Percentiles rank a stretch among this genome's conserved stretches.
Conservation (phyloP, 2,113 vertebrate species). For the Dasyprocta punctata region DNA sequence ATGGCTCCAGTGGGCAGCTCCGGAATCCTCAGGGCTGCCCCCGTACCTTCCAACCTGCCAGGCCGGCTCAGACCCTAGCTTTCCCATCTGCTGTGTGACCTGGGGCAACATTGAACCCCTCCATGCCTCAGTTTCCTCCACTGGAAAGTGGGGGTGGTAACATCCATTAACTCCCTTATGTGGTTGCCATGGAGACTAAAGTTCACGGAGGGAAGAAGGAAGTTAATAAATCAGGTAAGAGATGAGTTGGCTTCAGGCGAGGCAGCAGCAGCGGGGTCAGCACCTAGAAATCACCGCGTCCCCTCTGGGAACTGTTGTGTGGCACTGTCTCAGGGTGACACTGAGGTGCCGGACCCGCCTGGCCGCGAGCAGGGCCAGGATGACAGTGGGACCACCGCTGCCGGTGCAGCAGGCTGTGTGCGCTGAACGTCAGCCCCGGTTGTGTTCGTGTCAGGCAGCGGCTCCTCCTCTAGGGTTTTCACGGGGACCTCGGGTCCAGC, state of each 20-base stretch:
- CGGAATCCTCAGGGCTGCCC: too few species aligned
- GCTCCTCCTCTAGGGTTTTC: neutral
- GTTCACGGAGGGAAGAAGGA: neutral
- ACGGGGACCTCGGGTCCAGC: neutral
- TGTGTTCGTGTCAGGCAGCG: neutral
- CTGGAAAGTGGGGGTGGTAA: neutral
- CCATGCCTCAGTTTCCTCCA: neutral
- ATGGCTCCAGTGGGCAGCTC: neutral
- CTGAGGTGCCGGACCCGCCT: neutral
- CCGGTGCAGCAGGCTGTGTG: neutral
- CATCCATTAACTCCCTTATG: neutral
- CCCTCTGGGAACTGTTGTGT: accelerated
- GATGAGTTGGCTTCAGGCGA: neutral
- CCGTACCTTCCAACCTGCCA: neutral
- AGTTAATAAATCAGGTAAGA: too few species aligned
- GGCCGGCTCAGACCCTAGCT: neutral
- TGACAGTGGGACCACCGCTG: neutral
- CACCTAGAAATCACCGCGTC: accelerated
- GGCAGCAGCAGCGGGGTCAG: neutral
- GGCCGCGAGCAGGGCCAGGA: neutral
- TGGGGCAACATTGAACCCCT: neutral
- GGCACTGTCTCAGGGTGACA: neutral
- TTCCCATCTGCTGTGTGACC: neutral
- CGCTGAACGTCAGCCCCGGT: neutral
- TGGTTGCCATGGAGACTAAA: neutral